These are phyloP conservation scores for Torymus aiolomorphi DNA, from an alignment of 2,888 invertebrate species.

Conservation along the genomic window DNA sequence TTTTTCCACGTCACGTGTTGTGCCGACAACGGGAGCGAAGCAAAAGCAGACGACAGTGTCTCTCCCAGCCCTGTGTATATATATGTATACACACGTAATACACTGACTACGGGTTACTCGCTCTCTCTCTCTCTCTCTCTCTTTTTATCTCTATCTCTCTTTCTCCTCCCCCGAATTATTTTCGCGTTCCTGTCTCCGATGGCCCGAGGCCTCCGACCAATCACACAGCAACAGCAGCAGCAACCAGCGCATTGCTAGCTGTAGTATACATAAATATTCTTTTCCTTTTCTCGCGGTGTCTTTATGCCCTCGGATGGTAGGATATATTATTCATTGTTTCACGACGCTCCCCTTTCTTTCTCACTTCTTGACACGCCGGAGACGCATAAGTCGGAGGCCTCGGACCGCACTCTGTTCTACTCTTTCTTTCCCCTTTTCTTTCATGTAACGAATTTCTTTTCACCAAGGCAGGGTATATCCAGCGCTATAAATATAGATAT, in stretches of 20 bases:
- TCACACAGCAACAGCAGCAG: background rate
- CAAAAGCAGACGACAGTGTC: constrained; percentile 61
- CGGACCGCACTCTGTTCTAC: background rate
- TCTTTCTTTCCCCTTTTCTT: background rate
- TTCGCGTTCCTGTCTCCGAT: background rate
- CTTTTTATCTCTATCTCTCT: constrained; percentile 6
- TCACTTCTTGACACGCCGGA: too few relatives aligned
- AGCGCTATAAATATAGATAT: background rate
- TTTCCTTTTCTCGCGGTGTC: too few relatives aligned
- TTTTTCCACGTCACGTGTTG: constrained; percentile 66
- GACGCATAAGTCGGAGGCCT: constrained; percentile 12
- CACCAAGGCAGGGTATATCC: constrained; percentile 9
- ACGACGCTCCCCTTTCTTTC: too few relatives aligned
- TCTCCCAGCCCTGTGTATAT: background rate
- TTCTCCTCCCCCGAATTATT: constrained; percentile 23
- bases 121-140: background rate
- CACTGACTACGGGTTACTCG: background rate
- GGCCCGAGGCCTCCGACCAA: constrained; percentile 30
- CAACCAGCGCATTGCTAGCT: too few relatives aligned
- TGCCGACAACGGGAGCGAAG: constrained; percentile 65
- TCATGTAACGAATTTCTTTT: background rate
- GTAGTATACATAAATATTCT: too few relatives aligned
- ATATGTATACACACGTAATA: background rate
- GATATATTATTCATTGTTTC: too few relatives aligned
- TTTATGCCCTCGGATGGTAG: too few relatives aligned